These are phyloP conservation scores for Thalassoma bifasciatum DNA, from an alignment of 2,113 vertebrate species.

Conservation along the genomic window DNA sequence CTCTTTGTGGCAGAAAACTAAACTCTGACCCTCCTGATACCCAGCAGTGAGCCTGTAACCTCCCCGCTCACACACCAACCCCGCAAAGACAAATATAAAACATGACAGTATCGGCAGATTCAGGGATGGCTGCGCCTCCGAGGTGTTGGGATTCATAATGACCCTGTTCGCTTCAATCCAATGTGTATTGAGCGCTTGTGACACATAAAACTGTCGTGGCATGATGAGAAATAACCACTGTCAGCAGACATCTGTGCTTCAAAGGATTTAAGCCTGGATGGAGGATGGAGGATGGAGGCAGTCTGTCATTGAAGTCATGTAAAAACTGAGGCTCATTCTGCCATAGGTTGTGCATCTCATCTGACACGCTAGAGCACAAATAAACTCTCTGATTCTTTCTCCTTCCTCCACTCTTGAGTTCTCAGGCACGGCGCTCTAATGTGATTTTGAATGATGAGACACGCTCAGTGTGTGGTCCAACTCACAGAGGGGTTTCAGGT, in stretches of 20 bases:
- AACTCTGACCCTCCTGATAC: conserved; percentile 31
- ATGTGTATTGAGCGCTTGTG: conserved; percentile 86
- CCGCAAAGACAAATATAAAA: conserved; percentile 76
- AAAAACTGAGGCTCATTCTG: conserved; percentile 28
- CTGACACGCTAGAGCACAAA: conserved; percentile 45
- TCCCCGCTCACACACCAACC: conserved; percentile 41
- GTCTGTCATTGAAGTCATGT: conserved; percentile 24
- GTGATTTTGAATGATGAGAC: conserved; percentile 64
- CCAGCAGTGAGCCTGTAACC: no score
- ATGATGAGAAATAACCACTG: conserved; percentile 88
- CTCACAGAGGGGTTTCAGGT: conserved; percentile 58
- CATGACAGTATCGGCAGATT: conserved; percentile 84
- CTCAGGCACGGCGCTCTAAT: conserved; percentile 46
- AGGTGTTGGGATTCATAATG: conserved; percentile 83
- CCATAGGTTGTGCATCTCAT: conserved; percentile 25
- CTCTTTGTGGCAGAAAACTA: conserved; percentile 16
- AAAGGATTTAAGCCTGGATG: conserved; percentile 82
- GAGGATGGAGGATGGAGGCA: conserved; percentile 36
- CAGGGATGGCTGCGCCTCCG: conserved; percentile 65
- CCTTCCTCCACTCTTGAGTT: conserved; percentile 19
- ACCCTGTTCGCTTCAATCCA: conserved; percentile 83
- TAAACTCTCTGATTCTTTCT: conserved; percentile 42
- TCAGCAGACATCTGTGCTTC: conserved; percentile 83
- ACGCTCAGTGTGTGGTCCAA: conserved; percentile 53
- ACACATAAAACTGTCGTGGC: conserved; percentile 86